Evolutionary conservation across 64 coral and sea anemone genomes (phyloP), one percentile per base, ranked within the genome.

Genomic region (Montipora cactus): DNA sequence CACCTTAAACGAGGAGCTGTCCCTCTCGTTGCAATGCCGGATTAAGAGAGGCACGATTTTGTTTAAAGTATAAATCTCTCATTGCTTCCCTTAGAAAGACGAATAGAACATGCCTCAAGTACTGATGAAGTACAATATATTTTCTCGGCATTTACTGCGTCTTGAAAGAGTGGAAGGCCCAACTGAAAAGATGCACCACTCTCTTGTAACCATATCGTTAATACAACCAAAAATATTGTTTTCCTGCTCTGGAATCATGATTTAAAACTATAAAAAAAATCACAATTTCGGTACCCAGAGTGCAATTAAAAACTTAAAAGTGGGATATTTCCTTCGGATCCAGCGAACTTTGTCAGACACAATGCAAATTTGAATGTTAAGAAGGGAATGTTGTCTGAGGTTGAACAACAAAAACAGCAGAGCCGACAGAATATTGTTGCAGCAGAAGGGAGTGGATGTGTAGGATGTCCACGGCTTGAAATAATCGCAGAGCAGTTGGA

Each of bases 401-500:
- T 57, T 53, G 53, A 86, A 47, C 81, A 85, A 62, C 59, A 64
- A 64, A 7, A 64, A 15, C 59, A 64, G 13, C 81, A 85, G 67
- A 28, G 21, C 59, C 58, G 16, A 19, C 81, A 3, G 58, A 67
- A 67, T 28, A 44, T 68, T 23, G 5, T 64, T 23, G 5, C 59
- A 64, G 52, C 81, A 67, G 81, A 85, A 64, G 28, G 16, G 81
- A 85, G 57, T 85, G 81, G 81, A 15, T 47, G 16, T 66, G 53
- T 48, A 67, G 57, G 81, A 85, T n/a, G 81, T 61, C 81, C 55
- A 62, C 81, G 57, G 57, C 19, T 85, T 37, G 81, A 85, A 23
- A 85, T 85, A 85, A 61, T 10, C 2, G 28, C 49, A 86, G 82
- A 66, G 82, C 82, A 64, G 57, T 66, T 86, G 20, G 82, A 86